Evolutionary conservation across 2,888 invertebrate species (phyloP).

Genomic region (Pherbina coryleti): DNA sequence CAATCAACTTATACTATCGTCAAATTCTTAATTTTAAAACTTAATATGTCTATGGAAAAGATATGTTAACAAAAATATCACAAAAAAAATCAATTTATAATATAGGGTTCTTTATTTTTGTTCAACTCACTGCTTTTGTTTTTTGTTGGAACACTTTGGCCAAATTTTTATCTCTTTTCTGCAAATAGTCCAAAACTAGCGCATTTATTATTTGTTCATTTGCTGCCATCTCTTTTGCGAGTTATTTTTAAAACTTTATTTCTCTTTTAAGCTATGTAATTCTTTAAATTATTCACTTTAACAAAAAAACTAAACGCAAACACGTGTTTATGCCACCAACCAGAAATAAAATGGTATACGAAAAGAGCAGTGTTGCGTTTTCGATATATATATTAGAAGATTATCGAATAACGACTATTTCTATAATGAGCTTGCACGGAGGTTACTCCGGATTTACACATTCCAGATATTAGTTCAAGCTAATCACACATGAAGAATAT

Average conservation of each 20-base stretch:
- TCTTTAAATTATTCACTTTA: neutral
- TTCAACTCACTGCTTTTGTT: conserved; percentile 80
- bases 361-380: neutral
- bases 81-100: too few relatives aligned
- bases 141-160: conserved; percentile 80
- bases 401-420: too few relatives aligned
- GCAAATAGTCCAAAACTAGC: conserved; percentile 77
- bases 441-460: too few relatives aligned
- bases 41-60: too few relatives aligned
- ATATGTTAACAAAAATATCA: too few relatives aligned
- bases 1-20: too few relatives aligned
- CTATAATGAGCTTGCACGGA: too few relatives aligned
- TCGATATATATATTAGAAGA: neutral
- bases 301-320: neutral
- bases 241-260: neutral
- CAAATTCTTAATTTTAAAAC: too few relatives aligned
- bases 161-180: conserved; percentile 74
- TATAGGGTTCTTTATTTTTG: too few relatives aligned
- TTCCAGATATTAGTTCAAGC: too few relatives aligned
- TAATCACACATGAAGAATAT: too few relatives aligned
- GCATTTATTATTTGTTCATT: conserved; percentile 71
- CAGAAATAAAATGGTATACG: neutral
- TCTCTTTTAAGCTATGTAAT: too few relatives aligned
- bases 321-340: neutral
- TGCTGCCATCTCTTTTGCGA: conserved; percentile 68